Evolutionary conservation across 2,797 vertebrate genomes (phyloP), one percentile per base, ranked within the genome.

Genomic region (Lophius americanus): DNA sequence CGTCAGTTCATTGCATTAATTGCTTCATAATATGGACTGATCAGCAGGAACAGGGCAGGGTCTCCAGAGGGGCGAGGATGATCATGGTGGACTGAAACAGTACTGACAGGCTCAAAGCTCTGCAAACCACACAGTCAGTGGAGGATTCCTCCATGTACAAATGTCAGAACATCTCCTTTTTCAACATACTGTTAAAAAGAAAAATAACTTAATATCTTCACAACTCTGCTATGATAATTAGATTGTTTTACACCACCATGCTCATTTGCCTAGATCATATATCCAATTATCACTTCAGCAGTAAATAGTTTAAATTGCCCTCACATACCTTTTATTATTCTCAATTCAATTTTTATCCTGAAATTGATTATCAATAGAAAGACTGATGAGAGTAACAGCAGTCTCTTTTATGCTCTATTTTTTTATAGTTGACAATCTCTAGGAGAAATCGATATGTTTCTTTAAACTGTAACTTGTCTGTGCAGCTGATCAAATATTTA

Each of bases 271-370:
- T 47, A 80, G 43, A 73, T 75, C 76, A 78, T 51, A 67, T 81
- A 68, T 83, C 63, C 70, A 88, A 77, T 85, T 84, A 85, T 87
- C 63, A 65, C 73, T 36, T 60, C 50, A 78, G 65, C 64, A 73
- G 79, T 85, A 85, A 84, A 83, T 7, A 60, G 35, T 52, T 73
- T 68, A 71, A 85, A 87, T 89, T 85, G 82, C 72, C 37, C 54
- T 7, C 55, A 70, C 33, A 61, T 66, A 73, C 67, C 63, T 63
- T 53, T 53, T 55, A 59, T 53, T 55, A 59, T 59, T 56, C 10
- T 72, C 32, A 47, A 41, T 59, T 57, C 55, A 73, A 33, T 78
- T 62, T 77, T 77, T 67, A 36, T 7, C 50, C 39, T 64, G 60
- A 81, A 82, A 82, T 77, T 79, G 60, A 84, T 81, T 85, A 72